Base-by-base conservation (phyloP, 2,113 vertebrate genomes). In the Stigmatopora nigra region DNA sequence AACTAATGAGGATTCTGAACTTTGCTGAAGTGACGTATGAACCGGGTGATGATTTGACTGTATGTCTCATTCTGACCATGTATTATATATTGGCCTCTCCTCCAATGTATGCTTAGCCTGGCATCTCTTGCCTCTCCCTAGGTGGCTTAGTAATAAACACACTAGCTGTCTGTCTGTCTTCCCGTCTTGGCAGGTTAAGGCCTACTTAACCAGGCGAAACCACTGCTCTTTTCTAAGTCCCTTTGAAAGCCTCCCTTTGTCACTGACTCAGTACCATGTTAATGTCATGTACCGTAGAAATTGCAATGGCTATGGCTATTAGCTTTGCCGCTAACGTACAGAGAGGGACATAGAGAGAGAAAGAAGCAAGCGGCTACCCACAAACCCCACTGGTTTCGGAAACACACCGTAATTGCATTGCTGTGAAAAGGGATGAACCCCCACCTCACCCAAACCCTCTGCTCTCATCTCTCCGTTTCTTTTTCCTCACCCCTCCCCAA, bases 281-380 rank as follows among this genome's bases (percentile, higher is more conserved):
- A 98, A 98, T 97, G 95, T 98, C 97, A 94, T 99, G 97, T 98
- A 98, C 93, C 97, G 94, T 99, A 96, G 94, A 98, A 97, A 98
- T 98, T 94, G 95, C 94, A 88, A 91, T 90, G 92, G 95, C 97
- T 94, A 98, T 99, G 97, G 95, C 94, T 97, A 98, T 99, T 99
- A 99, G 95, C 84, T 93, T 91, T 91, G 89, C 88, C 91, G 94
- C 94, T 94, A 95, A 92, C 88, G 84, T 89, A 88, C 86, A 88
- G 89, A 83, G 85, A 79, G 72, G 61, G 78, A 83, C 73, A 71
- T 65, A 22, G 65, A 71, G 76, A 76, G 69, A 70, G 45, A 41
- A 69, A 70, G 75, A 75, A 16, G 13, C 72, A 69, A 71, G 77
- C 78, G 83, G 73, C 63, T 67, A 65, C 94, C 93, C 94, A 92